Conservation (phyloP, 2,113 vertebrate genomes). For the Macquaria ambigua region DNA sequence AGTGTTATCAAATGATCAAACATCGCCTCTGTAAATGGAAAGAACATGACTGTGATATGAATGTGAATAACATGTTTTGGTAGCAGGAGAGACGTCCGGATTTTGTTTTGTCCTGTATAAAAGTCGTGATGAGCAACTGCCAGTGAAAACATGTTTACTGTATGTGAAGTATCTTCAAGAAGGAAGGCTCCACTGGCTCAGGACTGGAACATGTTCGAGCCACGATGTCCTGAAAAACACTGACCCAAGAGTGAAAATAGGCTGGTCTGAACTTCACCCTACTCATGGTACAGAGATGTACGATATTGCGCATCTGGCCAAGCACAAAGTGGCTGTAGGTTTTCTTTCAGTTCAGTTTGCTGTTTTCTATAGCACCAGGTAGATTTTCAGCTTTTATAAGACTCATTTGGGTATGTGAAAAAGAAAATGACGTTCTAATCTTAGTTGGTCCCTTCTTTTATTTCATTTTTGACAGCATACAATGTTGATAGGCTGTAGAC, state of each 20-base stretch:
- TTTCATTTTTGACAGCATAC: not conserved
- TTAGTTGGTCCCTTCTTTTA: not conserved
- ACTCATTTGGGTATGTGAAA: not conserved
- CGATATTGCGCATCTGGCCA: not conserved
- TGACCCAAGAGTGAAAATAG: slow-evolving; percentile 38
- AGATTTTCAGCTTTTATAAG: not conserved
- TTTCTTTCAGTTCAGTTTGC: not conserved
- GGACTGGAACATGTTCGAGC: slow-evolving; percentile 18
- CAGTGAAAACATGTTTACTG: slow-evolving; percentile 49
- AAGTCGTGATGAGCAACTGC: not conserved
- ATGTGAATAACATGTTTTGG: not conserved
- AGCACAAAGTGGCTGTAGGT: not conserved
- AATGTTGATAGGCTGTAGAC: not conserved
- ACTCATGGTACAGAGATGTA: not conserved
- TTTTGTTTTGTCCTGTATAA: not conserved
- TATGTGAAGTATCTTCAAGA: not conserved
- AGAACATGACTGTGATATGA: not conserved
- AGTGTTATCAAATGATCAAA: not conserved
- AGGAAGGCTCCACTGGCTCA: not conserved
- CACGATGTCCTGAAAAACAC: slow-evolving; percentile 46
- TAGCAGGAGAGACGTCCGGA: not conserved
- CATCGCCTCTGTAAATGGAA: not conserved
- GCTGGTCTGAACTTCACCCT: slow-evolving; percentile 13
- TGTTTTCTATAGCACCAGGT: not conserved
- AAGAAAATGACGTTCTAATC: not conserved